Evolutionary conservation across 1,140 invertebrate species (phyloP).

Genomic region (Melanaphis sacchari): DNA sequence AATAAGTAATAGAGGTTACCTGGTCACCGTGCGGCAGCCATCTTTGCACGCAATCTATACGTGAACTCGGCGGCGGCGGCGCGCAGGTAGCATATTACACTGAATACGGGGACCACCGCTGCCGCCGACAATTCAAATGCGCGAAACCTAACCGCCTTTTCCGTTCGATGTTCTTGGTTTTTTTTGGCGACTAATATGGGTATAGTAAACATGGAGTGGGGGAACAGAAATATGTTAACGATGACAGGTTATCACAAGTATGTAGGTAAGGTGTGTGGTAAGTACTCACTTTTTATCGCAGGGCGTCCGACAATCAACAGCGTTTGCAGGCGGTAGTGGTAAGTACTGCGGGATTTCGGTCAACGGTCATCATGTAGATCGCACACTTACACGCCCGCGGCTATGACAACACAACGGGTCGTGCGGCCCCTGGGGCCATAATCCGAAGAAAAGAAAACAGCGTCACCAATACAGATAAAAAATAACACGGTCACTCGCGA

Average conservation of each 20-base stretch:
- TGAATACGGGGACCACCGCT: neutral
- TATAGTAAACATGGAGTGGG: neutral
- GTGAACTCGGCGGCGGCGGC: conserved; percentile 24
- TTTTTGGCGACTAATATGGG: neutral
- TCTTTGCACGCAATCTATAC: conserved; percentile 58
- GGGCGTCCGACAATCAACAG: neutral
- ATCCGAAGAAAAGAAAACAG: neutral
- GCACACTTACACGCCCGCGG: conserved; percentile 5
- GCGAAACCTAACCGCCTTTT: conserved; percentile 27
- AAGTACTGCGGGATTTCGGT: neutral
- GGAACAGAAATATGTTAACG: neutral
- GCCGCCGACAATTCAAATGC: conserved; percentile 28
- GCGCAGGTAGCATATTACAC: conserved; percentile 6
- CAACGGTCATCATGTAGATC: neutral
- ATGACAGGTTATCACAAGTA: neutral
- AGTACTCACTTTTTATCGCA: neutral
- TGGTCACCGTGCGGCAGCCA: conserved; percentile 51
- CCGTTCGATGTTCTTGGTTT: neutral
- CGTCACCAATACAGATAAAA: neutral
- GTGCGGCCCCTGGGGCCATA: neutral
- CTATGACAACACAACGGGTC: neutral
- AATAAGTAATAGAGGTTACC: conserved; percentile 47
- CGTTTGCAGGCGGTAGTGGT: neutral
- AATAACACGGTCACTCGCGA: neutral
- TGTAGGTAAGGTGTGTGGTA: neutral